A percentile compares a stretch with the other conserved stretches of the same genome.
These are phyloP conservation scores for Nesoenas mayeri DNA, from an alignment of 2,113 vertebrate genomes.

Conservation along the genomic window DNA sequence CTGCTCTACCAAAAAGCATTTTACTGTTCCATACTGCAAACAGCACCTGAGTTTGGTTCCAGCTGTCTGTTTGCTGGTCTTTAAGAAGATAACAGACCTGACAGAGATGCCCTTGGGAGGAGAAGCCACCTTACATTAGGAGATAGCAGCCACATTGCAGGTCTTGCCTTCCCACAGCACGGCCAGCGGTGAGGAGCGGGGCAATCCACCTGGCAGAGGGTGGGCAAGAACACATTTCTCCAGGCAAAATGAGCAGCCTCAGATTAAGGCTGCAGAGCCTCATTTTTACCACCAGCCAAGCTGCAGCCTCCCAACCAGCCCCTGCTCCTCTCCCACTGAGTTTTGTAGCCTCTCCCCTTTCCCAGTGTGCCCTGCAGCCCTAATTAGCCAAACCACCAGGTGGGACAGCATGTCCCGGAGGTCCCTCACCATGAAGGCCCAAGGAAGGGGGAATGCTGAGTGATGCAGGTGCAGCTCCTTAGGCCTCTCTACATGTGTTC, in stretches of 20 bases:
- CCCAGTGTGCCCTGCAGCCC: background rate
- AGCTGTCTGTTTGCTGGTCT: background rate
- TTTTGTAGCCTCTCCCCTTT: background rate
- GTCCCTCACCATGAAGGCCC: no score
- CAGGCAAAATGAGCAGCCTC: background rate
- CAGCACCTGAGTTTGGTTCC: background rate
- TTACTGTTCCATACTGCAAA: background rate
- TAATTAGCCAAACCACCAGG: background rate
- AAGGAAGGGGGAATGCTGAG: background rate
- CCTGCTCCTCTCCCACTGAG: background rate
- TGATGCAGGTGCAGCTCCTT: background rate
- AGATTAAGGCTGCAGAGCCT: background rate
- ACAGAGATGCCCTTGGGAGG: background rate
- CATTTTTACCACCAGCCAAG: background rate
- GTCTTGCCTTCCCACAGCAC: background rate
- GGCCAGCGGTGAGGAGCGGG: background rate
- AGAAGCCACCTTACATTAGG: background rate
- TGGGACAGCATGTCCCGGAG: background rate
- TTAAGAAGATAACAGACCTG: background rate
- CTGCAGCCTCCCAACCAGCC: background rate
- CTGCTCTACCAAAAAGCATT: background rate
- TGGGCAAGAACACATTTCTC: background rate
- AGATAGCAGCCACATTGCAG: accelerated
- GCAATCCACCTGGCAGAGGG: background rate
- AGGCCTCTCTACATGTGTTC: accelerated